Conservation (phyloP, 2,888 invertebrate species). For the Dusona sp. region DNA sequence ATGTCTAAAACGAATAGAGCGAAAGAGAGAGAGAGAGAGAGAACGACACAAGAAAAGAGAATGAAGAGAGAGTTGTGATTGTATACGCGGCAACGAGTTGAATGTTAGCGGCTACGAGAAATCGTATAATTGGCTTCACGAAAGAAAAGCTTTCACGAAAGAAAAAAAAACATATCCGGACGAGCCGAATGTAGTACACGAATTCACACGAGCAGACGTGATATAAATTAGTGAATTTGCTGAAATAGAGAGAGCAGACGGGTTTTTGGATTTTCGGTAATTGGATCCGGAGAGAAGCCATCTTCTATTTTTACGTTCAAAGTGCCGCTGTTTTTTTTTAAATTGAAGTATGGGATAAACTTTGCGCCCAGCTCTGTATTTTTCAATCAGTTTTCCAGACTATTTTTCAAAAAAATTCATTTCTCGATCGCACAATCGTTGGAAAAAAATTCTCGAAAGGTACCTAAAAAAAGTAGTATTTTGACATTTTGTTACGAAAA, state of each 20-base stretch:
- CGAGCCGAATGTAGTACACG: not conserved
- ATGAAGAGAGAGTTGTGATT: constrained; percentile 9
- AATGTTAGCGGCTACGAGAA: constrained; percentile 50
- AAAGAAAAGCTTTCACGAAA: constrained; percentile 50
- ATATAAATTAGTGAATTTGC: not conserved
- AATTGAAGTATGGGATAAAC: too few species aligned
- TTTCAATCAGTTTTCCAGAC: too few species aligned
- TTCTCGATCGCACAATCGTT: too few species aligned
- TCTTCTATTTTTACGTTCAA: too few species aligned
- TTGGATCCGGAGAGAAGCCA: not conserved
- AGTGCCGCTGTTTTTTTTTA: too few species aligned
- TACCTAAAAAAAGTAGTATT: too few species aligned
- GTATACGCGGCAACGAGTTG: constrained; percentile 40
- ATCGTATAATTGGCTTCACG: constrained; percentile 62
- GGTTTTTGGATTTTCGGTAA: not conserved
- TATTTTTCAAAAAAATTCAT: too few species aligned
- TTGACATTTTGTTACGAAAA: too few species aligned
- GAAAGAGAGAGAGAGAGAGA: constrained; percentile 15
- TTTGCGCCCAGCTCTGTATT: too few species aligned
- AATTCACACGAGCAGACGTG: not conserved
- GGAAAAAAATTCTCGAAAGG: too few species aligned
- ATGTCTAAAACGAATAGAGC: constrained; percentile 46
- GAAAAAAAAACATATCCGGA: not conserved
- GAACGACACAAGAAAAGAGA: constrained; percentile 20
- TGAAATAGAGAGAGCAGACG: not conserved